phyloP scores from a whole-genome alignment of 2,113 vertebrate species.

The Eubucco bourcierii region DNA sequence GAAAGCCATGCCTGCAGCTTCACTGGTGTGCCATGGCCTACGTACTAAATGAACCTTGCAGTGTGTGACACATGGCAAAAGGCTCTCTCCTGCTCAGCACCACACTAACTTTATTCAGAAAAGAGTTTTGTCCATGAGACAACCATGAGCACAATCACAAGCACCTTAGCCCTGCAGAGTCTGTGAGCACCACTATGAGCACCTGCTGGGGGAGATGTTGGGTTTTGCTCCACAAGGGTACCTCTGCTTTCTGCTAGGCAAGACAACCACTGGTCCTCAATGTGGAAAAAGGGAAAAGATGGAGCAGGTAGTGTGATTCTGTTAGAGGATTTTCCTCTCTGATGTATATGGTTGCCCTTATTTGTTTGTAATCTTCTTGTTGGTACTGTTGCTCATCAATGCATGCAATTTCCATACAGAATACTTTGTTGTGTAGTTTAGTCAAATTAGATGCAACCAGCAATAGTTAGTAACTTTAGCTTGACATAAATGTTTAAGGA shows the following conservation, averaged over 20 bases:
- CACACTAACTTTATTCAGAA: not conserved
- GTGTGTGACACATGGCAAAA: not conserved
- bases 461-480: not conserved
- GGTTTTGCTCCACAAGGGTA: not conserved
- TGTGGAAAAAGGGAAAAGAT: not conserved
- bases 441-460: not conserved
- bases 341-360: not conserved
- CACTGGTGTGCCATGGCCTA: not conserved
- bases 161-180: not conserved
- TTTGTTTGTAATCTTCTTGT: not conserved
- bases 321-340: not conserved
- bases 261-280: not conserved
- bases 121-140: not conserved
- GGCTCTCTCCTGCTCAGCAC: not conserved
- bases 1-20: not conserved
- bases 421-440: not conserved
- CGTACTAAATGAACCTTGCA: not conserved
- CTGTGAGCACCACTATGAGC: not conserved
- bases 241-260: not conserved
- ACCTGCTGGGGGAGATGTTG: not conserved
- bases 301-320: not conserved
- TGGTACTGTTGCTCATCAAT: not conserved
- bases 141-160: not conserved
- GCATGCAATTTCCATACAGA: not conserved
- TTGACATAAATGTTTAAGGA: not conserved